Evolutionary conservation across 2,797 vertebrate species (phyloP).

Genomic region (Psittacula echo): DNA sequence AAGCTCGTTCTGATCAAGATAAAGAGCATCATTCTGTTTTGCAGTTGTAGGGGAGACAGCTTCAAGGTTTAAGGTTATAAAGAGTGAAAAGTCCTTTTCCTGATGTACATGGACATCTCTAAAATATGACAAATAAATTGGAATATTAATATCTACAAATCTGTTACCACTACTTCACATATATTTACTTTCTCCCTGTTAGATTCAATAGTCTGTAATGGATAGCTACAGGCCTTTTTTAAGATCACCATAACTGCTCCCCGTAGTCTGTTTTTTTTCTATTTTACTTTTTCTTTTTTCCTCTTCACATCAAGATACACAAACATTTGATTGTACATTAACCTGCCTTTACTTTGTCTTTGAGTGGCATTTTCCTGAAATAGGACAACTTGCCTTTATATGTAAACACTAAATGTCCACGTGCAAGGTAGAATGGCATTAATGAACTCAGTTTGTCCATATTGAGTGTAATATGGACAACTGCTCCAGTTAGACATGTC

Average conservation of each 20-base stretch:
- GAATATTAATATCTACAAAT: neutral
- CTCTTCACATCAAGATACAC: neutral
- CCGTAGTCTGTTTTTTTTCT: neutral
- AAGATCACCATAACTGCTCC: neutral
- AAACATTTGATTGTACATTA: neutral
- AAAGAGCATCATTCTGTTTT: neutral
- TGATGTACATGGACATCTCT: neutral
- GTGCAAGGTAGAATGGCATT: neutral
- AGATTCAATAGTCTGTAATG: neutral
- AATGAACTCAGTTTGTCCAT: neutral
- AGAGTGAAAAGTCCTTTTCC: neutral
- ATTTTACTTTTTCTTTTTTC: neutral
- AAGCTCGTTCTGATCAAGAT: neutral
- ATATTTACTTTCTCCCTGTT: neutral
- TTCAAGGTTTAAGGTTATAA: neutral
- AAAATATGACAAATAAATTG: neutral
- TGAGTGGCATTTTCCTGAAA: neutral
- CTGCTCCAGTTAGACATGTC: neutral
- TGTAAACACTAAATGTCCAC: neutral
- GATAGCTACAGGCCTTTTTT: neutral
- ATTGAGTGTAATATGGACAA: neutral
- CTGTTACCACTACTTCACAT: neutral
- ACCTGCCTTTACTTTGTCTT: neutral
- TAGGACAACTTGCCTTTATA: neutral
- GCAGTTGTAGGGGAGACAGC: neutral